Conservation (phyloP, 1,140 invertebrate genomes). For the Nebria ingens region DNA sequence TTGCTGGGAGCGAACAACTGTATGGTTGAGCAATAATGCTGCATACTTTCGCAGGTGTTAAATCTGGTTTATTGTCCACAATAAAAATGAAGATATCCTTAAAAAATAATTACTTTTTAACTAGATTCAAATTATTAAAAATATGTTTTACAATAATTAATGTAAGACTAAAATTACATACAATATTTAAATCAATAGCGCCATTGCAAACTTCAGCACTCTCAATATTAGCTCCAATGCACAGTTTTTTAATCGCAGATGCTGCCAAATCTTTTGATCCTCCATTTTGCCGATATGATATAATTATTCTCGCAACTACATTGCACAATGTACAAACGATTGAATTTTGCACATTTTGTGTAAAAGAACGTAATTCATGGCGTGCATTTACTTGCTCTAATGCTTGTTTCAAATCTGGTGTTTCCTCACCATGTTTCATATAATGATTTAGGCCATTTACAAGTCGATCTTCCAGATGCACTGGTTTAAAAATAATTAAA, state of each 20-base stretch:
- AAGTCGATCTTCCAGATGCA: neutral
- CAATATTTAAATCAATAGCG: slow-evolving; percentile 42
- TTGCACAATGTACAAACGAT: neutral
- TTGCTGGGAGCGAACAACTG: slow-evolving; percentile 14
- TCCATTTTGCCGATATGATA: neutral
- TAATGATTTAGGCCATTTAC: neutral
- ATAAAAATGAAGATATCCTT: slow-evolving; percentile 17
- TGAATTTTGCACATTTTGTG: neutral
- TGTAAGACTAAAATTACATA: no score
- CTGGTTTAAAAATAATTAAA: no score
- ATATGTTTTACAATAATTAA: neutral
- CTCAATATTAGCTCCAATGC: slow-evolving; percentile 42
- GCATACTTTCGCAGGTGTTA: slow-evolving; percentile 23
- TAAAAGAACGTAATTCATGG: neutral
- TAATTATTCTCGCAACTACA: neutral
- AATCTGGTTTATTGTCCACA: slow-evolving; percentile 23
- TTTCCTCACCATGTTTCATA: neutral
- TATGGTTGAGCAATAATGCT: slow-evolving; percentile 19
- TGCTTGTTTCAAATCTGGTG: neutral
- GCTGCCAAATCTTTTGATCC: slow-evolving; percentile 29
- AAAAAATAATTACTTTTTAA: neutral
- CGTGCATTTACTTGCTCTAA: neutral
- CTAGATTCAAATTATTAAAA: no score
- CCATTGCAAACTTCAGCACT: slow-evolving; percentile 45
- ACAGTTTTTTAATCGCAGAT: slow-evolving; percentile 36